Evolutionary conservation across 2,888 invertebrate species (phyloP), one percentile per base, ranked within the genome.

Genomic region (Folsomia candida): DNA sequence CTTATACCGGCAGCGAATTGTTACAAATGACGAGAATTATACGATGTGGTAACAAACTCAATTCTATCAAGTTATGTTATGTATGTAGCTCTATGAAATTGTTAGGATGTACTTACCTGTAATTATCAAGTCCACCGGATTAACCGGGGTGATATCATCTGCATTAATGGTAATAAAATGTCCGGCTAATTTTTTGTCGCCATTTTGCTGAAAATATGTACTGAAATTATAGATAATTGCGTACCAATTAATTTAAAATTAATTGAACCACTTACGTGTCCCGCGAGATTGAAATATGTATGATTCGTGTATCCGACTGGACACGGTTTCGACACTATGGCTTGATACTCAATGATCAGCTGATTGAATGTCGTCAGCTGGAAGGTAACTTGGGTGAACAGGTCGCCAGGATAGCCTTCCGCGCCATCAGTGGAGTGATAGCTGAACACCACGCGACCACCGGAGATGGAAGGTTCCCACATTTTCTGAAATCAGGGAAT

Each of bases 221-320:
- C n/a, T n/a, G n/a, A n/a, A n/a, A n/a, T n/a, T n/a, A n/a, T n/a
- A n/a, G n/a, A n/a, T n/a, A n/a, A n/a, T n/a, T n/a, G n/a, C n/a
- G n/a, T n/a, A n/a, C n/a, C n/a, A n/a, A n/a, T n/a, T n/a, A n/a
- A n/a, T n/a, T n/a, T n/a, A n/a, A n/a, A n/a, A n/a, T n/a, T n/a
- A n/a, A n/a, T n/a, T n/a, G n/a, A n/a, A n/a, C n/a, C n/a, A n/a
- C n/a, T 84, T 81, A 90, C 90, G 84, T 95, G 93, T n/a, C 96
- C 96, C 62, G 90, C 93, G 54, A 97, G 86, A 84, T 97, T 97
- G 83, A 97, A 96, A 83, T 92, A 97, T 1, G 91, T 88, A 81
- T 95, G 91, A 83, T 91, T 92, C 61, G 94, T 94, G 69, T 97
- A 84, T 83, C 93, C 96, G 73, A 97, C 86, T 18, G 91, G 88